These are phyloP conservation scores for Todiramphus saurophagus DNA, from an alignment of 2,113 vertebrate genomes.

Conservation along the genomic window DNA sequence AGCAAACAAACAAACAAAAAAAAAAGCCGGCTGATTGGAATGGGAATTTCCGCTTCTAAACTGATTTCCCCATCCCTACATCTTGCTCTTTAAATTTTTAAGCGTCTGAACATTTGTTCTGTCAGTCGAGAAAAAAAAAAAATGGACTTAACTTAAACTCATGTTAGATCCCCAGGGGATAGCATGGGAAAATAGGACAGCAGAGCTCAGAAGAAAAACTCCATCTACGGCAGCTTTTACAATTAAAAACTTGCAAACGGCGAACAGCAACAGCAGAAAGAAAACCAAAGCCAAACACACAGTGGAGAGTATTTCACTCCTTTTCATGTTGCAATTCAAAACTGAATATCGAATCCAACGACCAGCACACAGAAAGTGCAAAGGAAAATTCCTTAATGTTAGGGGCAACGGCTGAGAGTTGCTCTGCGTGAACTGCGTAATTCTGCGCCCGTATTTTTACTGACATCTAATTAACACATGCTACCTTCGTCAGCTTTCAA, in stretches of 20 bases:
- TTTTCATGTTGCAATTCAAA: background rate
- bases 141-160: constrained; percentile 67
- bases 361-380: background rate
- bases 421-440: background rate
- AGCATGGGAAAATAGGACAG: constrained; percentile 67
- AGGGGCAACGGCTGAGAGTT: background rate
- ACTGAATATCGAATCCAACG: background rate
- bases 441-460: background rate
- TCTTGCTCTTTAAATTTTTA: constrained; percentile 69
- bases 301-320: background rate
- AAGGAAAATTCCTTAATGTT: background rate
- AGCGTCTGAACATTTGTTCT: constrained; percentile 64
- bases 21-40: background rate
- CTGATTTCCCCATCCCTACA: background rate
- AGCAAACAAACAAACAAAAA: background rate
- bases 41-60: background rate
- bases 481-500: background rate
- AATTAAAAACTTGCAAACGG: constrained; percentile 40
- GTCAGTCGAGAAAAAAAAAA: constrained; percentile 62
- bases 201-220: constrained; percentile 27
- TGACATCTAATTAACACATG: background rate
- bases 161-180: constrained; percentile 43
- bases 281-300: background rate
- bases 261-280: background rate
- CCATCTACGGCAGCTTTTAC: constrained; percentile 51